Percentiles rank a stretch among this genome's conserved stretches.
phyloP scores from a whole-genome alignment of 2,113 vertebrate genomes.

The Mus musculus region DNA sequence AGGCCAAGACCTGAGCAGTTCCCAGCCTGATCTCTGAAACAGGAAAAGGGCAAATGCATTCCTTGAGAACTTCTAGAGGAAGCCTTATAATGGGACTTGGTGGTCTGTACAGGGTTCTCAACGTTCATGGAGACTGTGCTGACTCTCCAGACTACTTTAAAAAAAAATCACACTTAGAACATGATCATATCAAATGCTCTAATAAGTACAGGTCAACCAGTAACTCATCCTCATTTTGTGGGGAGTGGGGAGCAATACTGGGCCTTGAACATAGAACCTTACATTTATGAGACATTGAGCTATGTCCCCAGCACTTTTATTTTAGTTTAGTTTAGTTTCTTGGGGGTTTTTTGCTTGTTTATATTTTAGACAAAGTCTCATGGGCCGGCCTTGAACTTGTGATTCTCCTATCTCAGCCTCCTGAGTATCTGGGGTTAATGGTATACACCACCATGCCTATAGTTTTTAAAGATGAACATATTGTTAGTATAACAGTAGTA shows the following conservation, averaged over 20 bases:
- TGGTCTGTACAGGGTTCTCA: too few species aligned
- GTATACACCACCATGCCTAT: not conserved
- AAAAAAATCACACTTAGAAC: not conserved
- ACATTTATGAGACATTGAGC: not conserved
- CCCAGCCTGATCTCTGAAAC: conserved; percentile 6
- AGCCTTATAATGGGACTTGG: accelerated
- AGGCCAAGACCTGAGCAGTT: not conserved
- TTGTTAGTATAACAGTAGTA: not conserved
- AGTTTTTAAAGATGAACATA: not conserved
- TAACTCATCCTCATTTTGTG: not conserved
- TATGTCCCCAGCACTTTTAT: not conserved
- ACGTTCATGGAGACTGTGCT: not conserved
- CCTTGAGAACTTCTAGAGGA: not conserved
- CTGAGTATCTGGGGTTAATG: not conserved
- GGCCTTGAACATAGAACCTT: not conserved
- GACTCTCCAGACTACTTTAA: not conserved
- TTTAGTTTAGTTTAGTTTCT: not conserved
- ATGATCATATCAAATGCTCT: not conserved
- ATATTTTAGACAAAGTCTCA: not conserved
- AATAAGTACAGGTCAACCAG: not conserved
- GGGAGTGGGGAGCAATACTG: not conserved
- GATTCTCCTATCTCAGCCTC: not conserved
- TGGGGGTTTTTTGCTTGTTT: not conserved
- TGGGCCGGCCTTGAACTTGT: not conserved
- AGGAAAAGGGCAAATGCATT: not conserved